Conservation (phyloP, 1,140 invertebrate genomes). For the Drosophila prosaltans region DNA sequence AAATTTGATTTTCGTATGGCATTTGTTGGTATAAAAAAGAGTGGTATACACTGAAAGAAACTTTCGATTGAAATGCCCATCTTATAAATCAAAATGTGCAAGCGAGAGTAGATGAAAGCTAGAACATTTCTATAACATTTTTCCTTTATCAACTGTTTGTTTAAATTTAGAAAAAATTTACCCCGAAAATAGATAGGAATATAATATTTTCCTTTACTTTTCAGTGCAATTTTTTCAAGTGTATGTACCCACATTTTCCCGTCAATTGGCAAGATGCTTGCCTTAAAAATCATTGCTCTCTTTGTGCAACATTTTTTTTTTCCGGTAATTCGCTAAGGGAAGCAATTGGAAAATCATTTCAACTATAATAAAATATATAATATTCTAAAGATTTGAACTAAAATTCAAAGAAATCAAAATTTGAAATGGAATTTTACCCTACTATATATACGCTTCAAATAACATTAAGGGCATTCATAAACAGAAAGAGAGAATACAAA, state of each 20-base stretch:
- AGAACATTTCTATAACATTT: too few relatives aligned
- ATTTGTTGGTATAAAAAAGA: slow-evolving; percentile 33
- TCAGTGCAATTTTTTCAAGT: background rate
- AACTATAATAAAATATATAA: background rate
- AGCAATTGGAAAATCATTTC: background rate
- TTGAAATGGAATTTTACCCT: background rate
- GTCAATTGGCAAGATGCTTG: slow-evolving; percentile 41
- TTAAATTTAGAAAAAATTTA: too few relatives aligned
- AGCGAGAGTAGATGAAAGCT: too few relatives aligned
- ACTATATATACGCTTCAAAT: background rate
- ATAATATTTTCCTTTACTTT: background rate
- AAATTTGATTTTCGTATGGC: slow-evolving; percentile 74
- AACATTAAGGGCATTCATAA: slow-evolving; percentile 11
- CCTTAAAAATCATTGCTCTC: slow-evolving; percentile 26
- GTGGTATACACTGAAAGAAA: background rate
- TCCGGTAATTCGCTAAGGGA: background rate
- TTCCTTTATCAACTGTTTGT: too few relatives aligned
- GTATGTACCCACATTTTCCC: slow-evolving; percentile 10
- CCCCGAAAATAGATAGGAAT: too few relatives aligned
- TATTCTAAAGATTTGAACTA: background rate
- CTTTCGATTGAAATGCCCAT: too few relatives aligned
- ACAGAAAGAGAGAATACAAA: too few relatives aligned
- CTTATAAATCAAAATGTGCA: too few relatives aligned
- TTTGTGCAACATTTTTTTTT: slow-evolving; percentile 1
- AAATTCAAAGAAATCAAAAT: background rate